phyloP scores from a whole-genome alignment of 1,140 invertebrate genomes.

The Alviniconcha marisindica region DNA sequence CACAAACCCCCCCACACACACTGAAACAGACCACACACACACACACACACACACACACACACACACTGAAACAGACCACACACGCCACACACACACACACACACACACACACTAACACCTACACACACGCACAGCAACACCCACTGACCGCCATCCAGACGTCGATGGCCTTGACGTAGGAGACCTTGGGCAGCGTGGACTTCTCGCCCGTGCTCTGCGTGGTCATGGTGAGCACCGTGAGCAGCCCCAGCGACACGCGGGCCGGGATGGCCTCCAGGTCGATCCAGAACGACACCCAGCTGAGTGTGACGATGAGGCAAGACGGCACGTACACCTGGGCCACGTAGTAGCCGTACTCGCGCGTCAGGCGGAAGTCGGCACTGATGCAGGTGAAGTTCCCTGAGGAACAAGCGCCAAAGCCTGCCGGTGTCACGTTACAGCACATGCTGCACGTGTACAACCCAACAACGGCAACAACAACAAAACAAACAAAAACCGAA shows the following conservation, averaged over 20 bases:
- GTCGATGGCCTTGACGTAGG: slow-evolving; percentile 77
- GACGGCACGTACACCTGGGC: slow-evolving; percentile 66
- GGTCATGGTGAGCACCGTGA: slow-evolving; percentile 75
- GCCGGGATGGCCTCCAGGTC: slow-evolving; percentile 80
- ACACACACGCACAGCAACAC: neutral
- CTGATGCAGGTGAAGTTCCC: slow-evolving; percentile 65
- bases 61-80: neutral
- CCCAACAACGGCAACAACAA: neutral
- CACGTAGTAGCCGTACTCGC: slow-evolving; percentile 65
- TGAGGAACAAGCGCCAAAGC: slow-evolving; percentile 39
- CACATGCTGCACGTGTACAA: too few species aligned
- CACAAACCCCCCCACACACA: too few species aligned
- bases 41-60: neutral
- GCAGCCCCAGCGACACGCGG: slow-evolving; percentile 76
- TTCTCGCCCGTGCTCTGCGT: slow-evolving; percentile 70
- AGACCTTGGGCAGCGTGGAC: slow-evolving; percentile 72
- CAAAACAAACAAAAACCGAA: neutral
- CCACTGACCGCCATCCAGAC: slow-evolving; percentile 66
- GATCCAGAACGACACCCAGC: slow-evolving; percentile 97
- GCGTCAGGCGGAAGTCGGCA: slow-evolving; percentile 52
- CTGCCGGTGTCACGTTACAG: too few species aligned
- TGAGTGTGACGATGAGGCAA: slow-evolving; percentile 84
- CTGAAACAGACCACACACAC: neutral
- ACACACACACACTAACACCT: neutral
- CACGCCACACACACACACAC: neutral